phyloP scores from a whole-genome alignment of 2,797 vertebrate species.

The Falco berigora region DNA sequence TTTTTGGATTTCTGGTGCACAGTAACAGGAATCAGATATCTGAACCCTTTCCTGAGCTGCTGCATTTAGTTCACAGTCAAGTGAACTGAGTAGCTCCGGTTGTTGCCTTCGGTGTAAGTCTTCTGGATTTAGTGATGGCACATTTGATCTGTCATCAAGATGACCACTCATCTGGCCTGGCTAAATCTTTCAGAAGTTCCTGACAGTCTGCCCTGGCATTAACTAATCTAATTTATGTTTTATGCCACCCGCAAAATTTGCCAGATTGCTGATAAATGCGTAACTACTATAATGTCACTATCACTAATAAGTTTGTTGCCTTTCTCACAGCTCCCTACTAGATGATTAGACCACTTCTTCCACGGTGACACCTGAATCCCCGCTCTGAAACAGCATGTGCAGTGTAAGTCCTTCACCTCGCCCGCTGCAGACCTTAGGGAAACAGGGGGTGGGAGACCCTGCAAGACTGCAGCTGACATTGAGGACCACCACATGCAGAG shows the following conservation, averaged over 20 bases:
- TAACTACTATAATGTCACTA: neutral
- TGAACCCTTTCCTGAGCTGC: neutral
- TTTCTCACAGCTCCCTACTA: neutral
- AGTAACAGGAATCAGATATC: neutral
- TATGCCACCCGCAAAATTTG: neutral
- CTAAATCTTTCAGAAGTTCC: neutral
- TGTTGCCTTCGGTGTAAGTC: neutral
- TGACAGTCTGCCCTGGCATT: neutral
- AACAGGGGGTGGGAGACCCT: neutral
- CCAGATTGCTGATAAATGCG: neutral
- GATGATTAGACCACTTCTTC: neutral
- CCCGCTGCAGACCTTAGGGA: fast-evolving
- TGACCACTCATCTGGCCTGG: neutral
- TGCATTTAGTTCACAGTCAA: neutral
- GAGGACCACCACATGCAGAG: neutral
- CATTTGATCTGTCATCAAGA: neutral
- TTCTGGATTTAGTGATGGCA: neutral
- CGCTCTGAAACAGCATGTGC: neutral
- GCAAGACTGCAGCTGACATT: neutral
- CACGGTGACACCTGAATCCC: fast-evolving
- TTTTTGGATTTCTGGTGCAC: neutral
- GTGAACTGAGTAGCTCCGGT: neutral
- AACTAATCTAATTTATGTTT: neutral
- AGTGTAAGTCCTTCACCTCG: neutral
- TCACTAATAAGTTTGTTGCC: neutral